Conservation (phyloP, 2,113 vertebrate genomes). For the Protomyctophum bolini region DNA sequence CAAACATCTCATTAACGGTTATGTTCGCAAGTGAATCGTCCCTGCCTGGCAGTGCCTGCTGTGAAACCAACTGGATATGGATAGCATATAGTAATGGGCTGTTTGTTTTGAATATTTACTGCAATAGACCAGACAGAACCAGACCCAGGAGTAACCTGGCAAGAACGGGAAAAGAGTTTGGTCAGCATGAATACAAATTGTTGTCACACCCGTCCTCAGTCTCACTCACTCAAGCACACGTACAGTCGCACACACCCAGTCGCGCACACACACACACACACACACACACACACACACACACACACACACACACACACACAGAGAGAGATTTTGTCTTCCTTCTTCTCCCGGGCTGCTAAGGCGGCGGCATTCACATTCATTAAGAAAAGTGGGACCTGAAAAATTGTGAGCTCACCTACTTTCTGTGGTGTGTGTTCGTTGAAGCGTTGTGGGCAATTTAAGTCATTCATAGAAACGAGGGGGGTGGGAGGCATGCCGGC, state of each 20-base stretch:
- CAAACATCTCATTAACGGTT: slow-evolving; percentile 19
- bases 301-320: no score
- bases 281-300: no score
- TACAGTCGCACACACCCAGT: no score
- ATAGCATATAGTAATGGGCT: slow-evolving; percentile 23
- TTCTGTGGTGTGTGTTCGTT: slow-evolving; percentile 45
- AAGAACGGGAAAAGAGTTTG: slow-evolving; percentile 40
- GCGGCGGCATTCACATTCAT: no score
- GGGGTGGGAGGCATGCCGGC: slow-evolving; percentile 32
- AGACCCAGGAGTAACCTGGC: slow-evolving; percentile 27
- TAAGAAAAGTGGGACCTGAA: slow-evolving; percentile 47
- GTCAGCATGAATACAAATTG: slow-evolving; percentile 55
- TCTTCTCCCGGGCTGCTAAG: no score
- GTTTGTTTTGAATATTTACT: slow-evolving; percentile 1
- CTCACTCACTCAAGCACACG: background rate
- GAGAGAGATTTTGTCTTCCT: no score
- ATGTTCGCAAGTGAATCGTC: background rate
- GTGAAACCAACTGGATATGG: slow-evolving; percentile 1
- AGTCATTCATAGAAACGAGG: slow-evolving; percentile 48
- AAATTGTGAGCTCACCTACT: slow-evolving; percentile 29
- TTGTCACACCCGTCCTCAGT: slow-evolving; percentile 14
- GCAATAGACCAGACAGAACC: background rate
- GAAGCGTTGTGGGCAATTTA: slow-evolving; percentile 47
- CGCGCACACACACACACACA: no score
- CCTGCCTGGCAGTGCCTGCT: background rate